Evolutionary conservation across 2,797 vertebrate genomes (phyloP).

Genomic region (Anguilla anguilla): DNA sequence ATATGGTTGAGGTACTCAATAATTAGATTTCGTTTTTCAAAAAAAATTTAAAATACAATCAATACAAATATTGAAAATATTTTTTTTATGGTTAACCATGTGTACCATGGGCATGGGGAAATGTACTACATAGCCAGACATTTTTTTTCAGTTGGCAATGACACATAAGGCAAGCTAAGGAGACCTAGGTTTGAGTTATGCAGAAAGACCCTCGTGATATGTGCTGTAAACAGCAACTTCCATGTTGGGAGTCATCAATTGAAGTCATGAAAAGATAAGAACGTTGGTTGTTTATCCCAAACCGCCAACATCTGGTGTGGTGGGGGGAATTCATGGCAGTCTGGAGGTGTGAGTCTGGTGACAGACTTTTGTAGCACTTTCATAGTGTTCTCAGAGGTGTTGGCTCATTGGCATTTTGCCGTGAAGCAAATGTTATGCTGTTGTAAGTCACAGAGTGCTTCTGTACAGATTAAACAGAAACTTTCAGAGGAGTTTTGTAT

Average conservation of each 20-base stretch:
- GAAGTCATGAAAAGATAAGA: conserved; percentile 23
- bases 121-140: conserved; percentile 7
- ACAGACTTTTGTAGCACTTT: neutral
- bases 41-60: neutral
- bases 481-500: neutral
- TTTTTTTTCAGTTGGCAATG: neutral
- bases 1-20: neutral
- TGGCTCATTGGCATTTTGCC: conserved; percentile 11
- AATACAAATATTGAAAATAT: conserved; percentile 15
- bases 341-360: conserved; percentile 10
- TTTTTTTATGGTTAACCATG: conserved; percentile 24
- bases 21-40: neutral
- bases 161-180: conserved; percentile 9
- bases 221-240: conserved; percentile 21
- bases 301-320: neutral
- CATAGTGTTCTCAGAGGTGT: neutral
- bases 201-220: neutral
- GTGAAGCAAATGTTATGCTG: conserved; percentile 12
- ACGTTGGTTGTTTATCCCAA: neutral
- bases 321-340: neutral
- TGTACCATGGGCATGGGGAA: conserved; percentile 17
- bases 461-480: neutral
- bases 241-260: conserved; percentile 3
- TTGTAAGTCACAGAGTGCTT: neutral
- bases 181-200: conserved; percentile 7